Conservation (phyloP, 35 echinoderm and acorn worm genomes). For the Diadema setosum region DNA sequence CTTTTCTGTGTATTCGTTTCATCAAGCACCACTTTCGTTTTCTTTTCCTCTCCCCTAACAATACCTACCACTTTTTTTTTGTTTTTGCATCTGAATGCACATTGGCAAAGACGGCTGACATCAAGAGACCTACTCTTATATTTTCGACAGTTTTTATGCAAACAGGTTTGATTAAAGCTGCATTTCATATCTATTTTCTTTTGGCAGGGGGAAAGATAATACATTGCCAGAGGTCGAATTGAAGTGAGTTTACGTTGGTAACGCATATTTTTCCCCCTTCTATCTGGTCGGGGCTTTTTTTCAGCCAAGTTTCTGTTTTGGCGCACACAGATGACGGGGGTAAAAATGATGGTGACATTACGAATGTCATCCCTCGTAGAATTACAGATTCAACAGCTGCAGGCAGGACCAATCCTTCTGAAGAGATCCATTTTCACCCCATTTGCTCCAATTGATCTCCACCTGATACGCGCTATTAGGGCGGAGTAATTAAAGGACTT, state of each 20-base stretch:
- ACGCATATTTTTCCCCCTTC: too few relatives aligned
- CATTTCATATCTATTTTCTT: too few relatives aligned
- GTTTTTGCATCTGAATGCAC: too few relatives aligned
- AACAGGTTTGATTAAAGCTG: constrained; percentile 6
- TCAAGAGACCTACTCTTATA: too few relatives aligned
- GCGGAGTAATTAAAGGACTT: constrained; percentile 10
- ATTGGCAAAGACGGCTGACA: too few relatives aligned
- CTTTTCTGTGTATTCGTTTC: too few relatives aligned
- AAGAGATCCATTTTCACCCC: neutral
- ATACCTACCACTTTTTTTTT: too few relatives aligned
- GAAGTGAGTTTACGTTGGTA: neutral
- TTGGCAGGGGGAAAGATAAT: neutral
- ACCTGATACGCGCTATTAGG: constrained; percentile 25
- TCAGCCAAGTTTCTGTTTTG: too few relatives aligned
- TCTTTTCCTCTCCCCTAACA: too few relatives aligned
- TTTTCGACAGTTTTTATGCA: neutral
- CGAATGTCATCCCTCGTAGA: constrained; percentile 2
- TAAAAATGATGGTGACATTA: neutral
- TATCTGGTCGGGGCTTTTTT: too few relatives aligned
- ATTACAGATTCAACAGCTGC: constrained; percentile 25
- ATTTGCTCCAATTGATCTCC: neutral
- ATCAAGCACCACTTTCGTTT: too few relatives aligned
- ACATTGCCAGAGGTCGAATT: neutral
- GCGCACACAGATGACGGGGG: too few relatives aligned
- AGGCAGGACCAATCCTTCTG: neutral